Base-by-base conservation (phyloP, 2,888 invertebrate genomes). In the Cylindroiulus punctatus region DNA sequence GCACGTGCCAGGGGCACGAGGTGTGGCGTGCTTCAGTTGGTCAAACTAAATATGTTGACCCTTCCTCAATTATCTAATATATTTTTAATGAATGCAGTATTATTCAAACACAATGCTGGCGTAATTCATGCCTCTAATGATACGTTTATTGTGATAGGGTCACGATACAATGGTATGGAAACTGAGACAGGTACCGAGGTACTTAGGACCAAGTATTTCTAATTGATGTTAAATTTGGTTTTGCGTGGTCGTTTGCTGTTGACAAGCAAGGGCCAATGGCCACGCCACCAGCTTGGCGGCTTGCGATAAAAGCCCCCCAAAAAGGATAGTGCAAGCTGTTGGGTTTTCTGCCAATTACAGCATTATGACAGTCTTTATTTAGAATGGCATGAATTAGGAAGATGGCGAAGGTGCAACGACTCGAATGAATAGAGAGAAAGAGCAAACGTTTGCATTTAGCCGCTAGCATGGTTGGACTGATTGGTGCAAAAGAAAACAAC, bases 231-330 rank as follows among this genome's bases (percentile, higher is more conserved):
- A n/a, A n/a, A n/a, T n/a, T n/a, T 8, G 40, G 4, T 40, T 40
- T 40, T 40, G 40, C 5, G 4, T 40, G 40, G 57, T n/a, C 19
- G 19, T 57, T 57, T 57, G 57, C n/a, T 57, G 19, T 57, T n/a
- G 40, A 57, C 57, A 57, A n/a, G n/a, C n/a, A n/a, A n/a, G 57
- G 19, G 57, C 57, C 57, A 57, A 57, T 57, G 57, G n/a, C 57
- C 57, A 57, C 19, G n/a, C 19, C n/a, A 57, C 57, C 57, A 57
- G 57, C n/a, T 57, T 57, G 57, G n/a, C 17, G n/a, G n/a, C n/a
- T n/a, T 40, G 8, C 40, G 4, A 40, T 40, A 40, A 40, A 40
- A 8, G 8, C 17, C n/a, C 57, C 57, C n/a, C 7, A n/a, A 57
- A 57, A 57, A 57, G n/a, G n/a, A n/a, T 57, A 57, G n/a, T 57